phyloP scores from a whole-genome alignment of 2,797 vertebrate species.

The Propithecus deckenii region DNA sequence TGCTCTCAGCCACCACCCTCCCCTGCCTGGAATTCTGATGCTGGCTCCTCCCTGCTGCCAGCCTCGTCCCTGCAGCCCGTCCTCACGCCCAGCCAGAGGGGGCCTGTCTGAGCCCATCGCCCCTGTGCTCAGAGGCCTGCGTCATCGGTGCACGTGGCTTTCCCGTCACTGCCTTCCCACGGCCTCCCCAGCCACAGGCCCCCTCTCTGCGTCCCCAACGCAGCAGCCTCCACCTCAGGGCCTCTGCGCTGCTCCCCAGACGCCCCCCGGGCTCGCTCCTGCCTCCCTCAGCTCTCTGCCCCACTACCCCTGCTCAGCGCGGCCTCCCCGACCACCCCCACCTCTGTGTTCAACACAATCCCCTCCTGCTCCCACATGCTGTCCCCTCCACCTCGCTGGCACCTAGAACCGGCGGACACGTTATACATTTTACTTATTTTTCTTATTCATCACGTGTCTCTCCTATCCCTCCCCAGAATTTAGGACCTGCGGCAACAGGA shows the following conservation, averaged over 20 bases:
- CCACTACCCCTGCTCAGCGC: neutral
- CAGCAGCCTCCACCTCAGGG: neutral
- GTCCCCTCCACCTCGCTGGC: neutral
- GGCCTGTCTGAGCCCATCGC: rapidly evolving
- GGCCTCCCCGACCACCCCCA: neutral
- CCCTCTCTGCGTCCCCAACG: neutral
- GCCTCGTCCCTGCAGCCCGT: no score
- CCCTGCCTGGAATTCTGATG: neutral
- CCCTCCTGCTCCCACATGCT: rapidly evolving
- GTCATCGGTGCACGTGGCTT: neutral
- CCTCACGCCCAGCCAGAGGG: neutral
- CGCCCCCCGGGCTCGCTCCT: neutral
- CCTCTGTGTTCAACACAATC: no score
- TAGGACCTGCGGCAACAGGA: no score
- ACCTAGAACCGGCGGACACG: neutral
- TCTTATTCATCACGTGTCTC: neutral
- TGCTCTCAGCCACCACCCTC: neutral
- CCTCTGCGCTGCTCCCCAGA: neutral
- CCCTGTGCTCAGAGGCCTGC: neutral
- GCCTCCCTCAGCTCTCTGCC: neutral
- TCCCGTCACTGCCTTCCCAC: neutral
- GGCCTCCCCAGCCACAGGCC: no score
- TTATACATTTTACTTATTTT: neutral
- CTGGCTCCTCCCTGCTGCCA: neutral
- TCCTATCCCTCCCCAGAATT: neutral